These are phyloP conservation scores for Ammodytes marinus DNA, from an alignment of 2,113 vertebrate genomes.

Conservation along the genomic window DNA sequence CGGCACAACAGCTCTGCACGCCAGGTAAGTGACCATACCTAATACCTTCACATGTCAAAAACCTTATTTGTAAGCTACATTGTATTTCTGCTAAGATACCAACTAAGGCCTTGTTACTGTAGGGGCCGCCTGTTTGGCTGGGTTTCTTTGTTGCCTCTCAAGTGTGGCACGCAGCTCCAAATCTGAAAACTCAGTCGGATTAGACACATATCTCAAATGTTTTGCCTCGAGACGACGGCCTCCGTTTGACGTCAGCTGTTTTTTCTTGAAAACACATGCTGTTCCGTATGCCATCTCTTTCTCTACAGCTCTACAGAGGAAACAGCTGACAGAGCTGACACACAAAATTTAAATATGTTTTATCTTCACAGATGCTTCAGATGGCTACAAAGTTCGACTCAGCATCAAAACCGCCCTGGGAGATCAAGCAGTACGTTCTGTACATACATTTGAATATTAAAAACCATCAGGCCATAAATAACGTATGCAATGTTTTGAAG, in stretches of 20 bases:
- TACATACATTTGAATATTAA: slow-evolving; percentile 13
- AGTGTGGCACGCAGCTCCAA: slow-evolving; percentile 34
- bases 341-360: slow-evolving; percentile 21
- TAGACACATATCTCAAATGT: slow-evolving; percentile 47
- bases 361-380: slow-evolving; percentile 83
- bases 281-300: neutral
- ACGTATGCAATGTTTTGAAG: neutral
- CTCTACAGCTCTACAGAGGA: neutral
- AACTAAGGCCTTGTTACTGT: neutral
- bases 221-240: slow-evolving; percentile 3
- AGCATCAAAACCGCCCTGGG: slow-evolving; percentile 92
- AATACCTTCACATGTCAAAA: neutral
- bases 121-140: neutral
- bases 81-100: neutral
- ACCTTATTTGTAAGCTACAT: neutral
- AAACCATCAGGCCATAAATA: slow-evolving; percentile 7
- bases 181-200: slow-evolving; percentile 40
- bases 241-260: neutral
- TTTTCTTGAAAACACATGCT: neutral
- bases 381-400: slow-evolving; percentile 92
- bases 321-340: neutral
- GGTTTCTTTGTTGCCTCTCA: slow-evolving; percentile 1
- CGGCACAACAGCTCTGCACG: slow-evolving; percentile 70
- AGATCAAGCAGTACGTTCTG: slow-evolving; percentile 88
- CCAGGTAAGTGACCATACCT: slow-evolving; percentile 77